These are phyloP conservation scores for Cotesia chilonis DNA, from an alignment of 1,140 invertebrate species.

Conservation along the genomic window DNA sequence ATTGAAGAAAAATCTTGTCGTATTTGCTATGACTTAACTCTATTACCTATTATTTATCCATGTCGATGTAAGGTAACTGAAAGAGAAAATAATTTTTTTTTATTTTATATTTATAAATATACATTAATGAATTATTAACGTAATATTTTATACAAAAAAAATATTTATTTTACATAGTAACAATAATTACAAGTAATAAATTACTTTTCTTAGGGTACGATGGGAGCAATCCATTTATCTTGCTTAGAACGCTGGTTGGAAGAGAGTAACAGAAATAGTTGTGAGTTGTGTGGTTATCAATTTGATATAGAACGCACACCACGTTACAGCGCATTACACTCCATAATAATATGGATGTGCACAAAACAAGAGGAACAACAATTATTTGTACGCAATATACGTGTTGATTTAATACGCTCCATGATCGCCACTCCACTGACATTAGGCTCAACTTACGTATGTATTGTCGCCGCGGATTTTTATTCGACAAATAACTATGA, in stretches of 20 bases:
- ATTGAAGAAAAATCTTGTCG: constrained; percentile 49
- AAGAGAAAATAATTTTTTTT: no score
- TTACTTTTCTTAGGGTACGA: constrained; percentile 59
- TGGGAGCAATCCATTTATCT: constrained; percentile 66
- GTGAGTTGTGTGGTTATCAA: constrained; percentile 59
- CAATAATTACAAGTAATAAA: constrained; percentile 19
- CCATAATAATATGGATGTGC: constrained; percentile 51
- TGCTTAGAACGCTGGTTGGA: constrained; percentile 70
- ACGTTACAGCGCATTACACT: constrained; percentile 47
- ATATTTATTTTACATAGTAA: constrained; percentile 4
- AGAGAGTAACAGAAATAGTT: constrained; percentile 57
- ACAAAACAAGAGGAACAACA: constrained; percentile 48
- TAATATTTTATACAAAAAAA: neutral
- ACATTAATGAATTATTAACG: constrained; percentile 15
- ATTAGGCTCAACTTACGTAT: constrained; percentile 64
- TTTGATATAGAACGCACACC: constrained; percentile 52
- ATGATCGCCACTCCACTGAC: constrained; percentile 63
- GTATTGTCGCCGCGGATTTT: constrained; percentile 64
- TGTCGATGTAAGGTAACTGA: constrained; percentile 54
- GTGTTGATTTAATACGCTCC: constrained; percentile 61
- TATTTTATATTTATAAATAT: constrained; percentile 2
- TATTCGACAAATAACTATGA: constrained; percentile 63
- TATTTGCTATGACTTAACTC: constrained; percentile 53
- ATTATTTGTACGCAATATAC: constrained; percentile 48
- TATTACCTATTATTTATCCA: constrained; percentile 48